phyloP scores from a whole-genome alignment of 1,140 invertebrate genomes.

The Drosophila mauritiana region DNA sequence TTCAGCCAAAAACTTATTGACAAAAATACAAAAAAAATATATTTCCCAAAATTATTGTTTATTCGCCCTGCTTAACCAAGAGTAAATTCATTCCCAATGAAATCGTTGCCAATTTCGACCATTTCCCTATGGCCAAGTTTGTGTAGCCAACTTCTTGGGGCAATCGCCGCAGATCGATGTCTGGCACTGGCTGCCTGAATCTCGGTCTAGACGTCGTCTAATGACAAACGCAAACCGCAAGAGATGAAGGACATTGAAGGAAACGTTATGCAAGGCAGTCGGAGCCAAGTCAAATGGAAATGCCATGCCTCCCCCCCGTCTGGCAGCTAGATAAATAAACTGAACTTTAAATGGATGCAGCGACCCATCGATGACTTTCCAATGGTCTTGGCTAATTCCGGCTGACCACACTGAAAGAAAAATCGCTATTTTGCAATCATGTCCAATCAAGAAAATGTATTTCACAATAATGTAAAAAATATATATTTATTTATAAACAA shows the following conservation, averaged over 20 bases:
- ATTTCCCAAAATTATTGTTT: conserved; percentile 8
- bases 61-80: conserved; percentile 37
- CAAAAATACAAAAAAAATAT: no score
- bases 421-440: no score
- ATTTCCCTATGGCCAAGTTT: conserved; percentile 69
- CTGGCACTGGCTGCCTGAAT: conserved; percentile 54
- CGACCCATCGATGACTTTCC: conserved; percentile 47
- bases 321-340: conserved; percentile 71
- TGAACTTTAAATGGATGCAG: conserved; percentile 72
- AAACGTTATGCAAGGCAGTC: conserved; percentile 74
- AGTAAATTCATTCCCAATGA: conserved; percentile 26
- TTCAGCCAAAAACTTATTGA: neutral
- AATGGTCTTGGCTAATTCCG: conserved; percentile 53
- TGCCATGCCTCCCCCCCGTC: conserved; percentile 14
- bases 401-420: conserved; percentile 40
- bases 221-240: conserved; percentile 79
- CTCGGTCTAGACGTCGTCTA: conserved; percentile 72
- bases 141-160: conserved; percentile 53
- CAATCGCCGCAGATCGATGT: conserved; percentile 58
- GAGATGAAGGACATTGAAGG: conserved; percentile 51
- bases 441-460: no score
- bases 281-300: conserved; percentile 79
- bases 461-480: no score
- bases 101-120: conserved; percentile 66
- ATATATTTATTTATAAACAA: no score